Evolutionary conservation across 2,888 invertebrate genomes (phyloP), one percentile per base, ranked within the genome.

Genomic region (Acanthosepion lycidas): DNA sequence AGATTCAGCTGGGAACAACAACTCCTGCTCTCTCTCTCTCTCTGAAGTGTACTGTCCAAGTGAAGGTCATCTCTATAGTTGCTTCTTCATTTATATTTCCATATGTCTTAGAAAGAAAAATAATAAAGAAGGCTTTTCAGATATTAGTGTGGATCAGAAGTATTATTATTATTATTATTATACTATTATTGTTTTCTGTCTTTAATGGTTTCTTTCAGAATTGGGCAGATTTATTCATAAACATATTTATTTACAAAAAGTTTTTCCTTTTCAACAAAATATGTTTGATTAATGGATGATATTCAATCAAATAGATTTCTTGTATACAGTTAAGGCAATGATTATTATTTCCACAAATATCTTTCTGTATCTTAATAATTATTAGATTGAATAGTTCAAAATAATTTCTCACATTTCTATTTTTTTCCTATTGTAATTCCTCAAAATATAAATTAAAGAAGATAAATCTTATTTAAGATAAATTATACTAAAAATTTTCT

Each of bases 61-160:
- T 78, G 78, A 78, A 78, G 78, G 78, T 78, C 78, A 78, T 33
- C n/a, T 78, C n/a, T 0, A 33, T n/a, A n/a, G 78, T 18, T n/a
- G 12, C 12, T 33, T 78, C 78, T 12, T 33, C 12, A 78, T 78
- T 78, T 9, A n/a, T 78, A 78, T 78, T n/a, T 78, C 9, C 78
- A 78, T 78, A 78, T 78, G 78, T 78, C 78, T 33, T n/a, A 78
- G n/a, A 78, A 78, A 78, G n/a, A n/a, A 64, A 64, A 78, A 42
- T 42, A 42, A 42, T 42, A 42, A 42, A 78, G 9, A 78, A 78
- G 8, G 59, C 23, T 23, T 59, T 59, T 23, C 20, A 23, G 51
- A 51, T 51, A 51, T 51, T 51, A 51, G 51, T 51, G 51, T 51
- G 51, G 51, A 23, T 64, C 28, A n/a, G n/a, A 78, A n/a, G 33